phyloP scores from a whole-genome alignment of 2,888 invertebrate species.

The Nymphalis polychloros region DNA sequence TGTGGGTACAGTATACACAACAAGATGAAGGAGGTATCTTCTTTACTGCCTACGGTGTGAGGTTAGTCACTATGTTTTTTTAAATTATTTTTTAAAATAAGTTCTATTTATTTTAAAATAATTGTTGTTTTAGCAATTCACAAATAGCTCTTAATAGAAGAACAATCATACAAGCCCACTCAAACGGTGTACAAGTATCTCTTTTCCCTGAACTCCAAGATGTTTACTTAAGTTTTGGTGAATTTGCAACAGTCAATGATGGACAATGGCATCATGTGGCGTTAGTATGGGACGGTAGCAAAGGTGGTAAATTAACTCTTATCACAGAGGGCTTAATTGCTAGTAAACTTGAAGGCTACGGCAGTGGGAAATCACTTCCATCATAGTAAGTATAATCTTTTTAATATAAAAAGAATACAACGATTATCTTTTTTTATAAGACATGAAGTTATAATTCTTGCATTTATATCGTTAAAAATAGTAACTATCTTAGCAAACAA shows the following conservation, averaged over 20 bases:
- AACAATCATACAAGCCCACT: slow-evolving; percentile 94
- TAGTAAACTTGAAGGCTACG: slow-evolving; percentile 94
- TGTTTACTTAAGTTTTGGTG: slow-evolving; percentile 93
- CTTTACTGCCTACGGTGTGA: slow-evolving; percentile 95
- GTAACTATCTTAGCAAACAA: too few relatives aligned
- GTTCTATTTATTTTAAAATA: neutral
- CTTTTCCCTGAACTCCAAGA: slow-evolving; percentile 94
- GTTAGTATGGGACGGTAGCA: slow-evolving; percentile 95
- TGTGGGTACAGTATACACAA: slow-evolving; percentile 98
- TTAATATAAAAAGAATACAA: neutral
- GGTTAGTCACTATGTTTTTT: slow-evolving; percentile 67
- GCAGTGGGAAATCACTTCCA: slow-evolving; percentile 89
- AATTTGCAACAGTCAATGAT: slow-evolving; percentile 96
- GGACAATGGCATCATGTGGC: slow-evolving; percentile 98
- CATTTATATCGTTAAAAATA: neutral
- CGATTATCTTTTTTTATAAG: neutral
- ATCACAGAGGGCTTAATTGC: slow-evolving; percentile 98
- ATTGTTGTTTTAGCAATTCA: slow-evolving; percentile 82
- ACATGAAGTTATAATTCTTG: neutral
- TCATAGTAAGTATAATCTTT: slow-evolving; percentile 84
- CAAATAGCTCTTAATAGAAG: slow-evolving; percentile 89
- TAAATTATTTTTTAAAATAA: neutral
- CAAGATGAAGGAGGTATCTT: slow-evolving; percentile 96
- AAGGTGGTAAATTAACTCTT: slow-evolving; percentile 92
- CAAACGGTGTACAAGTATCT: slow-evolving; percentile 95